Evolutionary conservation across 2,113 vertebrate species (phyloP).

Genomic region (Hippocampus abdominalis): DNA sequence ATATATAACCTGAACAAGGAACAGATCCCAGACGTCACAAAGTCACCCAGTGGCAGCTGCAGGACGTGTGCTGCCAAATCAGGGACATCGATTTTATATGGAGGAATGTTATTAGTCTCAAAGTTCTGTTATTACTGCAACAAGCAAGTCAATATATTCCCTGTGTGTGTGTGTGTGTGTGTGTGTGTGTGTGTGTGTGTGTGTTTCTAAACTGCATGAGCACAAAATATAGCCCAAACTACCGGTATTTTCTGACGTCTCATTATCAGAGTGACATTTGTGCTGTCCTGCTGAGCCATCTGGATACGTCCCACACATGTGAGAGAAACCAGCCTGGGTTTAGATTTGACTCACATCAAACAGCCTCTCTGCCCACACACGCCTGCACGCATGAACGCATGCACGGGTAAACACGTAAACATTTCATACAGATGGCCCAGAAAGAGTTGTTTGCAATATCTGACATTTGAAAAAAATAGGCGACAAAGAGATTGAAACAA

Average conservation of each 20-base stretch:
- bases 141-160: too few species aligned
- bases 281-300: conserved; percentile 75
- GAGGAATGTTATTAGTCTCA: too few species aligned
- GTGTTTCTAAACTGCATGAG: not conserved
- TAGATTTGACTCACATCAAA: conserved; percentile 78
- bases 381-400: conserved; percentile 47
- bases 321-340: conserved; percentile 74
- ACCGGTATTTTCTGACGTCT: conserved; percentile 66
- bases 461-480: conserved; percentile 73
- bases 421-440: conserved; percentile 60
- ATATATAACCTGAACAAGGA: too few species aligned
- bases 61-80: too few species aligned
- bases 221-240: conserved; percentile 23
- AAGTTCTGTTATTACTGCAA: too few species aligned
- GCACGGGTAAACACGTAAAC: conserved; percentile 47
- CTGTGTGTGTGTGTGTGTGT: too few species aligned
- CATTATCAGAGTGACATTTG: conserved; percentile 80
- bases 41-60: too few species aligned
- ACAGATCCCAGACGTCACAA: too few species aligned
- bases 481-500: conserved; percentile 39
- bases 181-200: too few species aligned
- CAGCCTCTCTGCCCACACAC: conserved; percentile 74
- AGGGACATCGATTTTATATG: too few species aligned
- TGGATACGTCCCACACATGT: conserved; percentile 80
- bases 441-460: conserved; percentile 68